A percentile compares a stretch with the other conserved stretches of the same genome.
Conservation (phyloP, 2,797 vertebrate species). For the Premnoplex brunnescens region DNA sequence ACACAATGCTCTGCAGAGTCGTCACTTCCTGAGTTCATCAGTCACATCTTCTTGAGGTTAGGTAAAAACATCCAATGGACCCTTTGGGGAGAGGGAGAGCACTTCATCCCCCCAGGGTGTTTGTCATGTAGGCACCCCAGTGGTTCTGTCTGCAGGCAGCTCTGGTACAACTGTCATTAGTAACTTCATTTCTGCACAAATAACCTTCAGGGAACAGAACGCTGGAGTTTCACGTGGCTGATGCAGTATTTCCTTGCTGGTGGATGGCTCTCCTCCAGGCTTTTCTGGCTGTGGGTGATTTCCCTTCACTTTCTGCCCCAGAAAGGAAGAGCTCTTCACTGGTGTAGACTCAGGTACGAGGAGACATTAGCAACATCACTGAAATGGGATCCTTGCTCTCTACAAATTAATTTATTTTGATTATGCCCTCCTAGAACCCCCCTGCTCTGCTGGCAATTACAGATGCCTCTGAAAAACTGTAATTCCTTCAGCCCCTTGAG, state of each 20-base stretch:
- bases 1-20: neutral
- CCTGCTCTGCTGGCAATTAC: neutral
- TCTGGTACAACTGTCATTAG: neutral
- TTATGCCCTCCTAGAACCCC: neutral
- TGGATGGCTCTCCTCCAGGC: neutral
- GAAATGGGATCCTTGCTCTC: neutral
- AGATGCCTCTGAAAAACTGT: neutral
- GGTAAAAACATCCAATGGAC: neutral
- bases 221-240: neutral
- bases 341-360: accelerated
- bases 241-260: neutral
- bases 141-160: neutral
- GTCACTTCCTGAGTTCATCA: neutral
- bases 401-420: neutral
- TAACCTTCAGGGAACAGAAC: neutral
- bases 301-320: neutral
- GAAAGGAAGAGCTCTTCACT: neutral
- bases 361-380: neutral
- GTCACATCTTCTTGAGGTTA: neutral
- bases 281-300: neutral
- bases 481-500: neutral
- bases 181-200: neutral
- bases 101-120: neutral
- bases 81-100: neutral
- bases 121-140: neutral